Base-by-base conservation (phyloP, 64 coral and sea anemone genomes). In the Pocillopora damicornis region DNA sequence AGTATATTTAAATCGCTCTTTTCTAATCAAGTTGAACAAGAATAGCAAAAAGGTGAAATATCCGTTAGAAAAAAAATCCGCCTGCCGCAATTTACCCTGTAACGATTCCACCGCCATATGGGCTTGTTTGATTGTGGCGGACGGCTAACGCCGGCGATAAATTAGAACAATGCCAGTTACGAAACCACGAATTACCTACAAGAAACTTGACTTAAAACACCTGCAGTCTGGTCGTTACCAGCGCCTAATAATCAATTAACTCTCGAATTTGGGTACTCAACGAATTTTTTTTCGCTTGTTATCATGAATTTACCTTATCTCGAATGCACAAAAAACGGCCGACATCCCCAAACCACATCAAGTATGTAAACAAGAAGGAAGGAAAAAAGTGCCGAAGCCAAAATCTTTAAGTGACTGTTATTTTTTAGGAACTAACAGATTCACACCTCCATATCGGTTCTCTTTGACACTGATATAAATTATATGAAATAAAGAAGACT, bases 381-480 rank as follows among this genome's bases (percentile, higher is more conserved):
- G 59, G 62, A 61, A 63, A 81, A 81, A 15, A 36, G 11, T 11
- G 18, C 60, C 60, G 8, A 2, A 35, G 59, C 25, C 45, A 12
- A 15, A 61, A 63, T 80, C 0, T 16, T 62, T 80, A 80, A 80
- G 23, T 59, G 34, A 80, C 59, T 6, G 78, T 63, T 62, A 63
- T 63, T 81, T 81, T 15, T 60, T 35, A 34, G 59, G 15, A 63
- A 81, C 61, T 81, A 63, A 63, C 12, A 81, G 14, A 14, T 13
- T 63, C 61, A 81, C 59, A 59, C 79, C 79, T 23, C 79, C 4
- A 35, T 17, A 81, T 81, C 79, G 79, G 79, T 81, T 81, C 60
- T 81, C 79, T 81, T 81, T 64, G 79, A 81, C 59, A 36, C 15
- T 62, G 57, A 15, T 81, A 37, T 63, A 81, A 81, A 81, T 81